Evolutionary conservation across 2,113 vertebrate genomes (phyloP), one percentile per base, ranked within the genome.

Genomic region (Hylia prasina): DNA sequence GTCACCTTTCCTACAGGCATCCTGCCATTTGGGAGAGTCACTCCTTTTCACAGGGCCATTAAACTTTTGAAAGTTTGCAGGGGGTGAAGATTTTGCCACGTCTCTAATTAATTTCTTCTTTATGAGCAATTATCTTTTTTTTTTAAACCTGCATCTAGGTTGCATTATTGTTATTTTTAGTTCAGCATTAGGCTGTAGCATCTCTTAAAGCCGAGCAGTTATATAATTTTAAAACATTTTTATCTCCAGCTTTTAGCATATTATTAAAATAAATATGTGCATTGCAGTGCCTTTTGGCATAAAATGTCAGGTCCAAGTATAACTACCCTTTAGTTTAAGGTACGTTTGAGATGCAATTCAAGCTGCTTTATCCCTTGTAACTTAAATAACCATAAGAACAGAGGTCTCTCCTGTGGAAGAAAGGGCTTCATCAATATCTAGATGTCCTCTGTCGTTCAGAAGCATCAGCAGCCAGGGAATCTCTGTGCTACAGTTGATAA

Each of bases 151-250:
- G 65, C 17, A 50, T 76, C 60, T 85, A 69, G 19, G 22, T 91
- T 68, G 79, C 24, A 16, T 79, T 82, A 18, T 82, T 63, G 53
- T 89, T 89, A 53, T 58, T 95, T 95, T 91, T 76, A 93, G 28
- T 71, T 81, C 24, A 69, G 31, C 31, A 13, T 75, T 68, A 89
- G 73, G 27, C 56, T 68, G 86, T 54, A 69, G 14, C 14, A 13
- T 71, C 48, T 68, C 48, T 48, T 42, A 15, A 82, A 82, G 39
- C 56, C 2, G 4, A 51, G 40, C 13, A 72, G 56, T 58, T 84
- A 27, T 3, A 33, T 63, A 0, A 15, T 48, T 89, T 68, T 7
- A 24, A 85, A 87, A 30, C 10, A 5, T 20, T 54, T 66, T 69
- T 40, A n/a, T 68, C 40, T 75, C 37, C n/a, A 31, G 8, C 6